These are phyloP conservation scores for Spea hammondii DNA, from an alignment of 2,797 vertebrate genomes.

Conservation along the genomic window DNA sequence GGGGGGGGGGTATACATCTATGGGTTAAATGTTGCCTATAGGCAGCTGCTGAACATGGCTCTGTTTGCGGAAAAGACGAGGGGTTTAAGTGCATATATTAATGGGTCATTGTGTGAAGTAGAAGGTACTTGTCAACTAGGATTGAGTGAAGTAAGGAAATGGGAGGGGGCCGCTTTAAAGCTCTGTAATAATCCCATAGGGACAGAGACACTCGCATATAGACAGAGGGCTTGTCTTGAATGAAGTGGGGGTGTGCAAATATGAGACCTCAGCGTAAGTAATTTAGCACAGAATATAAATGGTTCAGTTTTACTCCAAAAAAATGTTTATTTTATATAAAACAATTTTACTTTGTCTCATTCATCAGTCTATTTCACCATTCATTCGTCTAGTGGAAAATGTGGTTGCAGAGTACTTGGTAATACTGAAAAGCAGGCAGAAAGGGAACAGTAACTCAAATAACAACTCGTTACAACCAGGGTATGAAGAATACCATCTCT, in stretches of 20 bases:
- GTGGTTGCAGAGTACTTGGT: not conserved
- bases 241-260: not conserved
- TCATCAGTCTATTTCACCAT: not conserved
- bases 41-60: not conserved
- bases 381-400: not conserved
- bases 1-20: too few relatives aligned
- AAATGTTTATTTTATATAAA: constrained; percentile 10
- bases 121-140: not conserved
- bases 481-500: too few relatives aligned
- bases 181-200: not conserved
- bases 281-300: not conserved
- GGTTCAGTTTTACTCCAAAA: not conserved
- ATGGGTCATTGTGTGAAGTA: constrained; percentile 7
- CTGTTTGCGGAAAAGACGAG: not conserved
- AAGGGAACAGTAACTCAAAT: too few relatives aligned
- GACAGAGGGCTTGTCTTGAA: constrained; percentile 9
- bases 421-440: too few relatives aligned
- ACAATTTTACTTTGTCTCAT: not conserved
- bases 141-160: constrained; percentile 5
- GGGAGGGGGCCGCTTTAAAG: constrained; percentile 3
- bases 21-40: not conserved
- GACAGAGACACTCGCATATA: constrained; percentile 1
- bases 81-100: constrained; percentile 6
- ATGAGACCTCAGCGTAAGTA: not conserved
- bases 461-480: too few relatives aligned